These are phyloP conservation scores for Eclectus roratus DNA, from an alignment of 2,113 vertebrate genomes.

Conservation along the genomic window DNA sequence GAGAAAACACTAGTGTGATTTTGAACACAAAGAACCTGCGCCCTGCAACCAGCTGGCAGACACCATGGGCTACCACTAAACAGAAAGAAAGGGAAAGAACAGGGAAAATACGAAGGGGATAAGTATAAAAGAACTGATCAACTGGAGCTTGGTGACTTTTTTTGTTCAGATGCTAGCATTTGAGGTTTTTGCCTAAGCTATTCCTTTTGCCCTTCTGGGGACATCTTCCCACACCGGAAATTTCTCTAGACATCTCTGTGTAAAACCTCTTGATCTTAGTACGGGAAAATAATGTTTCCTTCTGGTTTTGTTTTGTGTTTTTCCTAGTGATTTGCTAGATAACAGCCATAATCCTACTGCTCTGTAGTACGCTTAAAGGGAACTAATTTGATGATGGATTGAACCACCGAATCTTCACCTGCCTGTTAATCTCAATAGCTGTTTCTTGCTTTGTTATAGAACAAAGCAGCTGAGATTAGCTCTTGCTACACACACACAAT, in stretches of 20 bases:
- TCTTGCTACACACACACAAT: background rate
- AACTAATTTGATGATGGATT: background rate
- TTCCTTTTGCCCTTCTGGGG: background rate
- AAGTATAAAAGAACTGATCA: background rate
- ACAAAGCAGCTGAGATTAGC: slow-evolving; percentile 12
- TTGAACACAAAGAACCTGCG: background rate
- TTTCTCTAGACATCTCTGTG: background rate
- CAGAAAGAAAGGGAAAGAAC: background rate
- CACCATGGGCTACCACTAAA: background rate
- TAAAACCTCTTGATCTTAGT: background rate
- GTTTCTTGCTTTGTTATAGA: background rate
- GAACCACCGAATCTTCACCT: background rate
- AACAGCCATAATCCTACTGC: background rate
- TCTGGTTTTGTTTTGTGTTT: background rate
- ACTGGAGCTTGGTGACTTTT: background rate
- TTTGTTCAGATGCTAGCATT: background rate
- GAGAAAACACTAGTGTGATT: background rate
- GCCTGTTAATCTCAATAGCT: background rate
- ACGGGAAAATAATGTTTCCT: background rate
- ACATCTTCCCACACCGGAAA: background rate
- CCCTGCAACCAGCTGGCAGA: background rate
- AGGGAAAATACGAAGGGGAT: background rate
- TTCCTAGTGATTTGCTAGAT: background rate
- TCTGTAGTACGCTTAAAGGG: background rate
- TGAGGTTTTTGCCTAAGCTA: background rate